Percentiles rank a stretch among this genome's conserved stretches.
These are phyloP conservation scores for Microcebus griseorufus DNA, from an alignment of 2,113 vertebrate genomes.

Conservation along the genomic window DNA sequence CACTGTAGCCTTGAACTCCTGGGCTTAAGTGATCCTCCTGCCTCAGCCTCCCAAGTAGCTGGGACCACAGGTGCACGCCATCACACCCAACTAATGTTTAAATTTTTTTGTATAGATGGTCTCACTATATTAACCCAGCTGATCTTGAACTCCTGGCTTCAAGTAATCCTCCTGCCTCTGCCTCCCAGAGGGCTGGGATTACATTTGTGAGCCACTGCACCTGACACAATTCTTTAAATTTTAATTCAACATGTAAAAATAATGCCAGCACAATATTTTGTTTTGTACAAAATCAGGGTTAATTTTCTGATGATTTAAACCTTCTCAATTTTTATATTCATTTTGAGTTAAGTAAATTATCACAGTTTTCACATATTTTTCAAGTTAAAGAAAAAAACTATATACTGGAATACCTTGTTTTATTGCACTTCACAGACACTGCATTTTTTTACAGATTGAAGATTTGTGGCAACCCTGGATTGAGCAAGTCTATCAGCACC, in stretches of 20 bases:
- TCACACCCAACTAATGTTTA: too few species aligned
- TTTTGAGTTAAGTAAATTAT: neutral
- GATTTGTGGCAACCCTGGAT: neutral
- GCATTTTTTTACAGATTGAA: neutral
- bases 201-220: too few species aligned
- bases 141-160: too few species aligned
- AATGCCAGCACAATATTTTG: constrained; percentile 21
- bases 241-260: constrained; percentile 7
- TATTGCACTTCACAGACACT: neutral
- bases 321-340: neutral
- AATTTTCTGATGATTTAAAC: constrained; percentile 18
- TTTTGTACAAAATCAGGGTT: neutral
- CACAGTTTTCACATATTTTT: neutral
- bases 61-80: too few species aligned
- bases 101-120: too few species aligned
- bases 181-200: too few species aligned
- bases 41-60: too few species aligned
- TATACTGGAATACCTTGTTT: neutral
- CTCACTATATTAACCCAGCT: too few species aligned
- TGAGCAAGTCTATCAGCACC: neutral
- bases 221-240: neutral
- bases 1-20: too few species aligned
- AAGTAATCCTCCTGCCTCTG: too few species aligned
- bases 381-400: neutral
- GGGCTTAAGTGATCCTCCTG: too few species aligned